Percentiles rank a stretch among this genome's conserved stretches.
Conservation (phyloP, 1,140 invertebrate species). For the Drosophila arizonae region DNA sequence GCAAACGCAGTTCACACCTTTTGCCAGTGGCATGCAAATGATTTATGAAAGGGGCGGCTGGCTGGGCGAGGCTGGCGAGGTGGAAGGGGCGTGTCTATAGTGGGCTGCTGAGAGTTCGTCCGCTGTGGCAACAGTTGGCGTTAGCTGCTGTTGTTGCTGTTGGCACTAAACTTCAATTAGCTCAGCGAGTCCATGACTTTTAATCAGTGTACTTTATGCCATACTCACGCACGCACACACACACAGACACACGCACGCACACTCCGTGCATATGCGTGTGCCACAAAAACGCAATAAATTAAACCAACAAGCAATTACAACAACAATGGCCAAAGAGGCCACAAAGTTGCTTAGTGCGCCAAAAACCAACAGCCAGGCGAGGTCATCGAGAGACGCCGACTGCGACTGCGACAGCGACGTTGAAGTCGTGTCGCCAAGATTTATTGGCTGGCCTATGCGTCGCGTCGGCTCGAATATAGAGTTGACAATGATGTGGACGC, state of each 20-base stretch:
- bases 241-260: conserved; percentile 26
- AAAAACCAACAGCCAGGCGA: conserved; percentile 6
- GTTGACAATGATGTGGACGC: conserved; percentile 22
- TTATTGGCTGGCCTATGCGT: conserved; percentile 43
- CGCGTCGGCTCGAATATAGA: conserved; percentile 24
- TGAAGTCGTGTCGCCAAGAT: conserved; percentile 47
- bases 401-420: conserved; percentile 1
- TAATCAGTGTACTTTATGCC: conserved; percentile 75
- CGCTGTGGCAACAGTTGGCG: conserved; percentile 29
- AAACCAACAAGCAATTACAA: conserved; percentile 74
- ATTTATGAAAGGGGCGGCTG: conserved; percentile 55
- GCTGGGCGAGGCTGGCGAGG: not conserved
- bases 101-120: conserved; percentile 10
- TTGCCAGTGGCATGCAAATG: conserved; percentile 48
- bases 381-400: conserved; percentile 4
- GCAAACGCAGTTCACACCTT: conserved; percentile 34
- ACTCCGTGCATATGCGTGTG: conserved; percentile 52
- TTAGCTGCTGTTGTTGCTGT: conserved; percentile 10
- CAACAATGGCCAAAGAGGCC: conserved; percentile 35
- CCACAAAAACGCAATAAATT: conserved; percentile 66
- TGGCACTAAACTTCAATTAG: conserved; percentile 79
- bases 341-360: conserved; percentile 48
- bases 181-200: conserved; percentile 74
- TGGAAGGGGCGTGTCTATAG: not conserved
- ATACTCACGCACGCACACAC: conserved; percentile 16